Conservation (phyloP, 2,888 invertebrate genomes). For the Mythimna ferrago region DNA sequence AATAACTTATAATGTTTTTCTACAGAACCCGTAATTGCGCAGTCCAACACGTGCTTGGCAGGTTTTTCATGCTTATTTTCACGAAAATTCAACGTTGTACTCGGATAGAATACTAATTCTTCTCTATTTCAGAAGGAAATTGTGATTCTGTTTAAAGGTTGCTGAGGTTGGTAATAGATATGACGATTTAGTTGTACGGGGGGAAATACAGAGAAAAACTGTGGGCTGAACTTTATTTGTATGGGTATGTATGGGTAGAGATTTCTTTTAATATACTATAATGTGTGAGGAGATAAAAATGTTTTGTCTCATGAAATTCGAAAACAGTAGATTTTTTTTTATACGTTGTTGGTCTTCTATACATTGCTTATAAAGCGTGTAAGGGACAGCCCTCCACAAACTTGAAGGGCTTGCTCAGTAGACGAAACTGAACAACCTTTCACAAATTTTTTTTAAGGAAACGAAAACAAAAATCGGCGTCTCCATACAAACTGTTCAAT, state of each 20-base stretch:
- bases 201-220: not conserved
- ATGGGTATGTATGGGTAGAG: not conserved
- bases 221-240: not conserved
- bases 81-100: slow-evolving; percentile 30
- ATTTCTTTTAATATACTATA: slow-evolving; percentile 4
- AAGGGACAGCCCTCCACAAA: too few relatives aligned
- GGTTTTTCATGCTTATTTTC: slow-evolving; percentile 49
- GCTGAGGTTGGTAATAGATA: slow-evolving; percentile 34
- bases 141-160: slow-evolving; percentile 10
- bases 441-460: too few relatives aligned
- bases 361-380: too few relatives aligned
- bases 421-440: too few relatives aligned
- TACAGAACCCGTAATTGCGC: not conserved
- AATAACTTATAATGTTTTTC: not conserved
- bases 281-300: too few relatives aligned
- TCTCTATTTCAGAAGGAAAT: slow-evolving; percentile 22
- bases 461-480: too few relatives aligned
- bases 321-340: too few relatives aligned
- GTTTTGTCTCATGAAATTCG: too few relatives aligned
- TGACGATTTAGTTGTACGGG: slow-evolving; percentile 19
- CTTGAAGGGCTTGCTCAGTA: too few relatives aligned
- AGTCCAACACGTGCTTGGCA: not conserved
- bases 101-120: slow-evolving; percentile 57
- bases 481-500: too few relatives aligned
- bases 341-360: too few relatives aligned